Evolutionary conservation across 1,140 invertebrate genomes (phyloP).

Genomic region (Lordiphosa stackelbergi): DNA sequence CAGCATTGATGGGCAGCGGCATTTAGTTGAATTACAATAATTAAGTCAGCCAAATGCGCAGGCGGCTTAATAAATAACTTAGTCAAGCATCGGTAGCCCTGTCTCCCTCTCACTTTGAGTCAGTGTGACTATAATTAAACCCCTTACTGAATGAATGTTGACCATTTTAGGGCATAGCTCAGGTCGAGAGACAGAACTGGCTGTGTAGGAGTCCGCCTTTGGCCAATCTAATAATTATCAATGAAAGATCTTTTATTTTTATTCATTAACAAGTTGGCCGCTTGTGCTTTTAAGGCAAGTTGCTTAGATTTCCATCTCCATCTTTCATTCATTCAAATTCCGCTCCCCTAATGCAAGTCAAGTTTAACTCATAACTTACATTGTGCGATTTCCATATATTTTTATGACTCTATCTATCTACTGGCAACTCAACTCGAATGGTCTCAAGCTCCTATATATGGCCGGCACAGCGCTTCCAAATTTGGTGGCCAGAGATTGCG

Average conservation of each 20-base stretch:
- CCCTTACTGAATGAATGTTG: conserved; percentile 31
- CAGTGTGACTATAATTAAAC: conserved; percentile 48
- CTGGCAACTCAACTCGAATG: neutral
- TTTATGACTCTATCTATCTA: conserved; percentile 56
- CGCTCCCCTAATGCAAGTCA: conserved; percentile 49
- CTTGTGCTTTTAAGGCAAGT: conserved; percentile 57
- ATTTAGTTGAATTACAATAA: conserved; percentile 71
- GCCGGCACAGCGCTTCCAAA: conserved; percentile 50
- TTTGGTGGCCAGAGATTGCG: conserved; percentile 31
- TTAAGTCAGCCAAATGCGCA: conserved; percentile 60
- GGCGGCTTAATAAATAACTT: conserved; percentile 71
- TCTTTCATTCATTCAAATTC: conserved; percentile 35
- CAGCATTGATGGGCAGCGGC: conserved; percentile 55
- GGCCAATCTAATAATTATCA: conserved; percentile 69
- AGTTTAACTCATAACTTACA: conserved; percentile 69
- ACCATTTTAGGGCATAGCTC: conserved; percentile 62
- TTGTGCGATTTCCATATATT: conserved; percentile 19
- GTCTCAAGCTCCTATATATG: conserved; percentile 44
- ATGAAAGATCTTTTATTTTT: conserved; percentile 60
- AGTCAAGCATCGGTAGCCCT: conserved; percentile 3
- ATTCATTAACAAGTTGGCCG: conserved; percentile 65
- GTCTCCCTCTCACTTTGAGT: conserved; percentile 2
- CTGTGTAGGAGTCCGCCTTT: conserved; percentile 29
- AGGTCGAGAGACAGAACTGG: conserved; percentile 10
- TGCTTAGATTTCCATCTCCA: conserved; percentile 27